These are phyloP conservation scores for Aspidoscelis tigris DNA, from an alignment of 2,113 vertebrate genomes.

Conservation along the genomic window DNA sequence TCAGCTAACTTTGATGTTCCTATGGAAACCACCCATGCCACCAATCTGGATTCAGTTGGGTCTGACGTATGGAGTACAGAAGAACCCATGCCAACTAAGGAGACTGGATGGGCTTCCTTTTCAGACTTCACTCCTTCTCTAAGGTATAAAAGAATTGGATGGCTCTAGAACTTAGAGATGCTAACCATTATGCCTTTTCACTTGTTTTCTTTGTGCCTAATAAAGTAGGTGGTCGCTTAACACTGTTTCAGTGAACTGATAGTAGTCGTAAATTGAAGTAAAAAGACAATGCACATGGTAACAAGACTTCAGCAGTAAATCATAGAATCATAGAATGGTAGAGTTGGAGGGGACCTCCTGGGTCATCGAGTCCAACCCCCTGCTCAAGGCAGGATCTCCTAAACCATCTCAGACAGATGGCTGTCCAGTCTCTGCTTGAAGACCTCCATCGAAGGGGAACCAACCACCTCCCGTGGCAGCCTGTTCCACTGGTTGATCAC, in stretches of 20 bases:
- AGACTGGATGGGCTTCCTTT: constrained; percentile 94
- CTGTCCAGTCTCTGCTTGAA: no score
- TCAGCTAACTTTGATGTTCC: constrained; percentile 94
- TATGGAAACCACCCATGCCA: constrained; percentile 90
- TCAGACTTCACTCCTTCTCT: constrained; percentile 86
- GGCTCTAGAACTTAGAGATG: background rate
- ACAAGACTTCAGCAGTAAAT: background rate
- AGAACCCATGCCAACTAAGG: constrained; percentile 76
- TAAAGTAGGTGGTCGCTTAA: background rate
- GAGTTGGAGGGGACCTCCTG: no score
- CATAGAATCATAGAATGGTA: no score
- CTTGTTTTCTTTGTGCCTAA: background rate
- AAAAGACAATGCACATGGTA: background rate
- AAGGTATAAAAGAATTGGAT: constrained; percentile 74
- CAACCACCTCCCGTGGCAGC: no score
- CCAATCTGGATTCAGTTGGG: constrained; percentile 76
- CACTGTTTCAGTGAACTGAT: background rate
- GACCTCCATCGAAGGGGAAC: no score
- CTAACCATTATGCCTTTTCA: background rate
- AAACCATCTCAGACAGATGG: no score
- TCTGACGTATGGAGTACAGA: constrained; percentile 88
- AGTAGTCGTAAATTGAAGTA: background rate
- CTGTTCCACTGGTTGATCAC: no score
- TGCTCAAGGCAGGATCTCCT: no score
- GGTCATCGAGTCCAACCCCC: no score